Evolutionary conservation across 2,797 vertebrate species (phyloP).

Genomic region (Sebastes itinus): DNA sequence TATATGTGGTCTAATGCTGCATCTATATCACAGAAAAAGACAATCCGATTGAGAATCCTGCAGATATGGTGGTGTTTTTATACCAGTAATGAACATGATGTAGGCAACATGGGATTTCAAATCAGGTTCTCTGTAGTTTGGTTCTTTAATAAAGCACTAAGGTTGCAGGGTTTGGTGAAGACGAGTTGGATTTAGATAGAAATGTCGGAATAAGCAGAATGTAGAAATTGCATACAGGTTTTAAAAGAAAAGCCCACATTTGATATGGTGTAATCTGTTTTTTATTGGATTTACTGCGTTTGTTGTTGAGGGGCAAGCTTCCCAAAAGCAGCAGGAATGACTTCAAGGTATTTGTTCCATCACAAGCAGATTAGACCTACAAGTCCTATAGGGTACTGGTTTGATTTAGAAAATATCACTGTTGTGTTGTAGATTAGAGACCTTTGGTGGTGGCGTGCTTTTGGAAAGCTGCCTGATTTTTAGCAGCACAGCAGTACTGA

Average conservation of each 20-base stretch:
- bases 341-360: conserved; percentile 3
- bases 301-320: conserved; percentile 6
- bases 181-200: not conserved
- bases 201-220: conserved; percentile 9
- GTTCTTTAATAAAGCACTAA: conserved; percentile 32
- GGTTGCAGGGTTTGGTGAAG: conserved; percentile 9
- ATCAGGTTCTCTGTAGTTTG: not conserved
- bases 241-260: conserved; percentile 21
- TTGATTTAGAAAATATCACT: not conserved
- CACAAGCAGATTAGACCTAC: not conserved
- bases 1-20: conserved; percentile 2
- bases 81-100: not conserved
- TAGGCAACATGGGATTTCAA: not conserved
- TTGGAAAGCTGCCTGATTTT: conserved; percentile 6
- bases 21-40: conserved; percentile 8
- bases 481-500: not conserved
- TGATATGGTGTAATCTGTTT: conserved; percentile 27
- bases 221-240: conserved; percentile 17
- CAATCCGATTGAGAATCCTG: not conserved
- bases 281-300: conserved; percentile 17
- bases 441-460: not conserved
- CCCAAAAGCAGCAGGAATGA: not conserved
- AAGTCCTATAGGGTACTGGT: not conserved
- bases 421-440: not conserved
- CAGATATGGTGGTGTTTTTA: conserved; percentile 5